Percentiles rank a stretch among this genome's conserved stretches.
Conservation (phyloP, 2,888 invertebrate genomes). For the Plebejus anna region DNA sequence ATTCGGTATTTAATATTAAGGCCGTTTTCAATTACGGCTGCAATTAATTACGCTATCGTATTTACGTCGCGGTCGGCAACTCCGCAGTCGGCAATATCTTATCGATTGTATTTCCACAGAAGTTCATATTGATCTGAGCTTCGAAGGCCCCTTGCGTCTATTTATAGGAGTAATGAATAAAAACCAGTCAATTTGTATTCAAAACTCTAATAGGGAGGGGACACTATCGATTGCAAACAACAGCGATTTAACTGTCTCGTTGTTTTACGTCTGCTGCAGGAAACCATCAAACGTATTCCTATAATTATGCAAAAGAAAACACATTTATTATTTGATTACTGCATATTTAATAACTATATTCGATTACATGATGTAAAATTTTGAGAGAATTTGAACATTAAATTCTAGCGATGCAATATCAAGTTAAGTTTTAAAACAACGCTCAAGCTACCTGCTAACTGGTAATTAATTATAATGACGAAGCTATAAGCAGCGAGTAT, state of each 20-base stretch:
- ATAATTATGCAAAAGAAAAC: no score
- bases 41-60: neutral
- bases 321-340: no score
- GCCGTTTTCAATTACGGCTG: neutral
- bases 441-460: neutral
- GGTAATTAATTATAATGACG: neutral
- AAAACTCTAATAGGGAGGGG: constrained; percentile 16
- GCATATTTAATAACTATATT: no score
- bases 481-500: neutral
- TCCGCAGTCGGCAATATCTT: neutral
- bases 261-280: neutral
- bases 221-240: neutral
- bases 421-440: neutral
- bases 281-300: neutral
- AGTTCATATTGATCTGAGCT: constrained; percentile 22
- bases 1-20: neutral
- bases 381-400: neutral
- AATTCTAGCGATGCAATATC: neutral
- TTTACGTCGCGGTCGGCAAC: constrained; percentile 11
- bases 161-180: constrained; percentile 24
- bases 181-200: constrained; percentile 17
- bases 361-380: no score
- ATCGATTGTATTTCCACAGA: constrained; percentile 15
- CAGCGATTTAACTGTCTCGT: constrained; percentile 9
- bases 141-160: constrained; percentile 22